Conservation (phyloP, 2,888 invertebrate genomes). For the Drosophila greeni region DNA sequence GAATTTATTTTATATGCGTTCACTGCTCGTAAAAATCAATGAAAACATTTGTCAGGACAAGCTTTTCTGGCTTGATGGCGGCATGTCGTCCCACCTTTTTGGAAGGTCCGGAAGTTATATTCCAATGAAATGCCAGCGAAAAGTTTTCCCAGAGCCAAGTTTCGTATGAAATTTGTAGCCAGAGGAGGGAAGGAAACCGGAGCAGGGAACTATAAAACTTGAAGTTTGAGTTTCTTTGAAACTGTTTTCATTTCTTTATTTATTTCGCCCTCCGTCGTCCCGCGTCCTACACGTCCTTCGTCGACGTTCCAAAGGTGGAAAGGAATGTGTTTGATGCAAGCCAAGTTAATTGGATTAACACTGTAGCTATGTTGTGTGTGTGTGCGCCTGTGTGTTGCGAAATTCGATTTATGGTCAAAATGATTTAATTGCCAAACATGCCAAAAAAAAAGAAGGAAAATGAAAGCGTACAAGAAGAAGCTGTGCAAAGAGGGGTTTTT, state of each 20-base stretch:
- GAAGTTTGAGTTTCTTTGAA: constrained; percentile 69
- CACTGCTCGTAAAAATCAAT: constrained; percentile 71
- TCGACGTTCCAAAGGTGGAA: constrained; percentile 39
- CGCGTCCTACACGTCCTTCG: background rate
- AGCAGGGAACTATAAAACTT: constrained; percentile 66
- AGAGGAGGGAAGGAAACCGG: background rate
- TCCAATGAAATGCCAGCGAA: constrained; percentile 67
- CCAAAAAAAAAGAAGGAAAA: constrained; percentile 21
- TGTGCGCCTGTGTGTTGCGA: constrained; percentile 29
- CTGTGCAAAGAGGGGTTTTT: constrained; percentile 7
- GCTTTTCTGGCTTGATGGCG: constrained; percentile 40
- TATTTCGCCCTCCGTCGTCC: constrained; percentile 12
- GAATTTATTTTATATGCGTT: constrained; percentile 68
- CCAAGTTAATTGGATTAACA: constrained; percentile 69
- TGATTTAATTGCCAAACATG: constrained; percentile 69
- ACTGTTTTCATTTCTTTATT: constrained; percentile 59
- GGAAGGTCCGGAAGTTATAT: constrained; percentile 46
- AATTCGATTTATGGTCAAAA: constrained; percentile 67
- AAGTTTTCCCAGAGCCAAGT: constrained; percentile 61
- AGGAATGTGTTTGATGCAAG: constrained; percentile 67
- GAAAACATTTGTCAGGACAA: constrained; percentile 61
- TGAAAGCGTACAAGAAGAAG: constrained; percentile 6
- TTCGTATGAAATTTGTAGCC: constrained; percentile 67
- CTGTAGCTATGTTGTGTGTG: constrained; percentile 23
- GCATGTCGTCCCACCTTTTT: constrained; percentile 48